Evolutionary conservation across 2,888 invertebrate genomes (phyloP), one percentile per base, ranked within the genome.

Genomic region (Trissoscelio sp.): DNA sequence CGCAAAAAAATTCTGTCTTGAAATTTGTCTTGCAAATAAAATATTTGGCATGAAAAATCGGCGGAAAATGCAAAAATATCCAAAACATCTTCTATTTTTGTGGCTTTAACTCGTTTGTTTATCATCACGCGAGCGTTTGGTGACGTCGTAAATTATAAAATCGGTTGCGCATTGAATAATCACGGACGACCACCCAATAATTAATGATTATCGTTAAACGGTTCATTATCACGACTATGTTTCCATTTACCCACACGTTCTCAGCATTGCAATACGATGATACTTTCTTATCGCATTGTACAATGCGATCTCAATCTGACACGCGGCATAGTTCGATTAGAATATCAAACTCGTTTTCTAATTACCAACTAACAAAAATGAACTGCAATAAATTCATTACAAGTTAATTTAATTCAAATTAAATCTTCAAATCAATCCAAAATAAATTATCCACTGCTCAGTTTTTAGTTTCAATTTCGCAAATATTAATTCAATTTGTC

Each of bases 161-260:
- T 57, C 69, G 37, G 14, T 57, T 34, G 44, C 37, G 58, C 37
- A 46, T 48, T 37, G 22, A 28, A 34, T 69, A 69, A 69, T 70
- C 48, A 7, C 20, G 3, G 12, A 48, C 70, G 48, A 37, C 24
- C 58, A 48, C 20, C 70, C 37, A 70, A 70, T 55, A 70, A 48
- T 58, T 57, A 31, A 58, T 39, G 44, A 58, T 58, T 70, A 70
- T 70, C 58, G 12, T 70, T 58, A 48, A 70, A 37, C 58, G 46
- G 46, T 57, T 69, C 69, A 57, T 57, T 69, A 69, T 69, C 69
- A 22, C 34, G 46, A 22, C 28, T 67, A 55, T 55, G 55, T 55
- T 69, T 69, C 53, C 69, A 57, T 57, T 69, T 20, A 34, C 42
- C 22, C 18, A 57, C 9, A 44, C 44, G 12, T 14, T 44, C 18